phyloP scores from a whole-genome alignment of 2,888 invertebrate genomes.

The Hermodice carunculata region DNA sequence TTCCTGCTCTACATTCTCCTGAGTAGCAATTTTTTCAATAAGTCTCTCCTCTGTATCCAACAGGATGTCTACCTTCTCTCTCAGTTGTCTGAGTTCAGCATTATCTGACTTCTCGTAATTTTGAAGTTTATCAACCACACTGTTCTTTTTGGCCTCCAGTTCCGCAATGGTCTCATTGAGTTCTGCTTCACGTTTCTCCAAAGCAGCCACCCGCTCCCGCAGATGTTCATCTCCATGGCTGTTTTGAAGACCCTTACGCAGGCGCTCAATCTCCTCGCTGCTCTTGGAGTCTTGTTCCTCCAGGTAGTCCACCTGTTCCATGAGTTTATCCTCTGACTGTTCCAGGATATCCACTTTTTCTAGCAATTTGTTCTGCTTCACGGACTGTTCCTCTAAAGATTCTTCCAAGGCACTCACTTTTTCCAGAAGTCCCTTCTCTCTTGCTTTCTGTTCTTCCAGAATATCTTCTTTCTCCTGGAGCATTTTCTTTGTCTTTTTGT shows the following conservation, averaged over 20 bases:
- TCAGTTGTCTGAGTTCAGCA: slow-evolving; percentile 11
- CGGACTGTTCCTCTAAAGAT: slow-evolving; percentile 1
- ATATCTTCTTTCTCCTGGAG: too few relatives aligned
- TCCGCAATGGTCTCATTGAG: slow-evolving; percentile 5
- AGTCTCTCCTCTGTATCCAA: slow-evolving; percentile 27
- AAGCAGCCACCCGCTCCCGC: not conserved
- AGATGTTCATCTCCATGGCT: slow-evolving; percentile 5
- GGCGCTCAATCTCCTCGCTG: slow-evolving; percentile 3
- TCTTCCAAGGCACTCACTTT: too few relatives aligned
- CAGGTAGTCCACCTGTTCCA: slow-evolving; percentile 15
- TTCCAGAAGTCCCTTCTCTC: too few relatives aligned
- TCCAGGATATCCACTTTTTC: slow-evolving; percentile 15
- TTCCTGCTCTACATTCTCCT: slow-evolving; percentile 27
- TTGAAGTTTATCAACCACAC: not conserved
- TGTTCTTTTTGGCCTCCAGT: not conserved
- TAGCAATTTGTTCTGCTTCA: not conserved
- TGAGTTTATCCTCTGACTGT: slow-evolving; percentile 20
- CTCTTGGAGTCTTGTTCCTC: not conserved
- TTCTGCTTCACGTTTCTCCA: slow-evolving; percentile 5
- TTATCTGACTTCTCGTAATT: not conserved
- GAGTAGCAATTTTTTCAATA: slow-evolving; percentile 12
- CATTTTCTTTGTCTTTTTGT: too few relatives aligned
- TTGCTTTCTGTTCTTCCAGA: too few relatives aligned
- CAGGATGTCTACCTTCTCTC: slow-evolving; percentile 23
- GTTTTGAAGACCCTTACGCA: not conserved